These are phyloP conservation scores for Sphenodon punctatus DNA, from an alignment of 2,797 vertebrate species.

Conservation along the genomic window DNA sequence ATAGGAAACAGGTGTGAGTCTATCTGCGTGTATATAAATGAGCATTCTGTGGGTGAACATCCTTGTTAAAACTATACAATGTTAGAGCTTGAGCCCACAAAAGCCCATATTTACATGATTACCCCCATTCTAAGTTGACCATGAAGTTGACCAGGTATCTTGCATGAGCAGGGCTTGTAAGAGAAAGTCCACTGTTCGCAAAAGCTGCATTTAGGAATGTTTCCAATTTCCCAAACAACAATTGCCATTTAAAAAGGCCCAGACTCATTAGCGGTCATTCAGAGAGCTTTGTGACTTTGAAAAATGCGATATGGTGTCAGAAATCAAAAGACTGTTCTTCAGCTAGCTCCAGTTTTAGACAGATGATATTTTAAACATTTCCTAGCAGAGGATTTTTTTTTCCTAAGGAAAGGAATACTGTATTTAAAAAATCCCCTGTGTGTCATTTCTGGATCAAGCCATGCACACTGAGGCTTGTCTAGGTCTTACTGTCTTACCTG, in stretches of 20 bases:
- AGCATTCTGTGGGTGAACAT: no score
- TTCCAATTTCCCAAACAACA: fast-evolving
- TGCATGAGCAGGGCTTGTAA: not conserved
- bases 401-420: conserved; percentile 42
- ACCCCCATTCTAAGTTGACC: fast-evolving
- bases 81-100: not conserved
- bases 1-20: no score
- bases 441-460: conserved; percentile 67
- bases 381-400: conserved; percentile 29
- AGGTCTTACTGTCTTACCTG: conserved; percentile 85
- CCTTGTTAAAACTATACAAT: not conserved
- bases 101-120: not conserved
- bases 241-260: not conserved
- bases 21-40: no score
- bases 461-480: conserved; percentile 51
- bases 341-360: not conserved
- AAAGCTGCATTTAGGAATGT: not conserved
- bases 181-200: not conserved
- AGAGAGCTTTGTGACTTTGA: fast-evolving
- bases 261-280: fast-evolving
- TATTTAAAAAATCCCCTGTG: conserved; percentile 66
- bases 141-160: not conserved
- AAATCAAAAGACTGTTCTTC: not conserved
- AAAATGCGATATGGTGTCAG: not conserved
- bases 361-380: conserved; percentile 18